phyloP scores from a whole-genome alignment of 2,888 invertebrate genomes.

The Drosophila rubida region DNA sequence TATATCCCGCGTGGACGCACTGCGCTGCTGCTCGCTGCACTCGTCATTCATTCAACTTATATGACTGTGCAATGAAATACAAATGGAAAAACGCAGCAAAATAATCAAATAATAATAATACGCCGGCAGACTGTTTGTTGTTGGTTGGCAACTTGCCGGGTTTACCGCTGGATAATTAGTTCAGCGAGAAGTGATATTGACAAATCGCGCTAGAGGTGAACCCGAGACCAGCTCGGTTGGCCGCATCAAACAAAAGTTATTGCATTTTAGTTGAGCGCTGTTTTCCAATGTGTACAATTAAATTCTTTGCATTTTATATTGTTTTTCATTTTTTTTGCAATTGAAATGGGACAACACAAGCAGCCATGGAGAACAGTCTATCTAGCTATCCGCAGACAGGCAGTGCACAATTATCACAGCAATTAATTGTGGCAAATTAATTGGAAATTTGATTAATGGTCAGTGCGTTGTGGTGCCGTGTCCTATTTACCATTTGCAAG shows the following conservation, averaged over 20 bases:
- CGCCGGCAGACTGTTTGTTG: neutral
- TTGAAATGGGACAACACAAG: slow-evolving; percentile 9
- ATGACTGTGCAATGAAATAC: slow-evolving; percentile 53
- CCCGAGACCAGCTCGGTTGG: neutral
- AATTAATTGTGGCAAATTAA: slow-evolving; percentile 81
- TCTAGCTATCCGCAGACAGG: slow-evolving; percentile 4
- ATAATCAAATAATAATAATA: slow-evolving; percentile 10
- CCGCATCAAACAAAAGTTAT: neutral
- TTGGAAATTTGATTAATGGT: slow-evolving; percentile 80
- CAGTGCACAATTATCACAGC: slow-evolving; percentile 68
- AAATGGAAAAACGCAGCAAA: slow-evolving; percentile 34
- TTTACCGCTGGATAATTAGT: neutral
- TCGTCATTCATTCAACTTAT: slow-evolving; percentile 69
- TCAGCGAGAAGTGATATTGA: neutral
- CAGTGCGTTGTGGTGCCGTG: slow-evolving; percentile 59
- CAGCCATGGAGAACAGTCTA: neutral
- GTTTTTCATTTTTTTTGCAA: slow-evolving; percentile 5
- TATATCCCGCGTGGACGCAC: slow-evolving; percentile 51
- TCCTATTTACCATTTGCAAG: slow-evolving; percentile 51
- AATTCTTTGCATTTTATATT: neutral
- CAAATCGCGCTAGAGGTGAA: neutral
- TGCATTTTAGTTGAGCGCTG: neutral
- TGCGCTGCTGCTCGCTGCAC: slow-evolving; percentile 31
- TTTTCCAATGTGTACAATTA: slow-evolving; percentile 6
- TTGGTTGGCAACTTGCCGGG: neutral